Percentiles rank a stretch among this genome's conserved stretches.
phyloP scores from a whole-genome alignment of 2,888 invertebrate species.

The Philhelius pedissequus region DNA sequence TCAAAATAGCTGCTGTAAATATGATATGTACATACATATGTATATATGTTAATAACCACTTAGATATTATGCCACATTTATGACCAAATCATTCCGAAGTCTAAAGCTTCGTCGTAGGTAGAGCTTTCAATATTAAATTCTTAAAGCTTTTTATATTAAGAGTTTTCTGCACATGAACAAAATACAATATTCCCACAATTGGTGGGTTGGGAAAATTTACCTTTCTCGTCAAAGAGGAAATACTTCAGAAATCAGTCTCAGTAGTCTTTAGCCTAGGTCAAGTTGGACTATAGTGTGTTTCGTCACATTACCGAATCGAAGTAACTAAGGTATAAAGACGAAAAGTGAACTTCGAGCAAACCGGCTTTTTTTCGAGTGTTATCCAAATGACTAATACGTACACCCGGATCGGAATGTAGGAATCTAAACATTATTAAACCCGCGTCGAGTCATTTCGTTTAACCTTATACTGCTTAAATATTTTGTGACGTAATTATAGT shows the following conservation, averaged over 20 bases:
- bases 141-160: not conserved
- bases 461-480: not conserved
- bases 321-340: not conserved
- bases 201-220: constrained; percentile 12
- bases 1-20: too few species aligned
- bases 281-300: not conserved
- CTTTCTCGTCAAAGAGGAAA: constrained; percentile 27
- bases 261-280: constrained; percentile 59
- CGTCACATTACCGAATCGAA: constrained; percentile 19
- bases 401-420: constrained; percentile 35
- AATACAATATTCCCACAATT: too few species aligned
- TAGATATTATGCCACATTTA: not conserved
- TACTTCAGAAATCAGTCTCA: not conserved
- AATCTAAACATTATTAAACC: constrained; percentile 6
- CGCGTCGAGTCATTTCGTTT: constrained; percentile 7
- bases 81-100: not conserved
- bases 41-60: too few species aligned
- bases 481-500: constrained; percentile 66
- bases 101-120: not conserved
- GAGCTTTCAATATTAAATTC: not conserved
- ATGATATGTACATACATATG: too few species aligned
- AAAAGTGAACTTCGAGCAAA: constrained; percentile 3
- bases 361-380: constrained; percentile 24
- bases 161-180: not conserved
- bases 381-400: constrained; percentile 42